A percentile compares a stretch with the other conserved stretches of the same genome.
These are phyloP conservation scores for Luehdorfia chinensis DNA, from an alignment of 1,140 invertebrate species.

Conservation along the genomic window DNA sequence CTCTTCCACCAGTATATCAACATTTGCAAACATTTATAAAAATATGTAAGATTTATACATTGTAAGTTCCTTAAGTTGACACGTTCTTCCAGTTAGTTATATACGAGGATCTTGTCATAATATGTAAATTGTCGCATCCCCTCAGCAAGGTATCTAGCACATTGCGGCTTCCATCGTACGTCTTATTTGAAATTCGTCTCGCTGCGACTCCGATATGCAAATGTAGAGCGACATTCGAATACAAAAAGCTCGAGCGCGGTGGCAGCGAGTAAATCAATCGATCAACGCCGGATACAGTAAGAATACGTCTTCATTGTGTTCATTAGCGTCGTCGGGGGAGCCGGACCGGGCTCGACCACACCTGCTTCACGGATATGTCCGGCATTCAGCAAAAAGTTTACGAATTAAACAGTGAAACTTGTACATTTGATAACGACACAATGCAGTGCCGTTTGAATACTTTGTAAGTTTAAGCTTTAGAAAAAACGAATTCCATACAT, in stretches of 20 bases:
- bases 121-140: conserved; percentile 46
- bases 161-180: conserved; percentile 44
- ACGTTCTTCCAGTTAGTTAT: conserved; percentile 11
- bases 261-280: conserved; percentile 75
- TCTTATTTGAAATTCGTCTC: conserved; percentile 59
- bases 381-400: conserved; percentile 47
- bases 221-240: conserved; percentile 68
- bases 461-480: neutral
- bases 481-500: too few relatives aligned
- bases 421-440: conserved; percentile 8
- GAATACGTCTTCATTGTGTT: conserved; percentile 75
- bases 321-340: conserved; percentile 60
- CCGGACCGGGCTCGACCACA: conserved; percentile 41
- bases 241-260: conserved; percentile 72
- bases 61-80: conserved; percentile 9
- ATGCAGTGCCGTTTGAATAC: conserved; percentile 22
- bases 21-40: conserved; percentile 5
- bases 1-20: too few relatives aligned
- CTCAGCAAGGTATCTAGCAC: conserved; percentile 38
- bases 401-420: conserved; percentile 28
- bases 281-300: conserved; percentile 71
- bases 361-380: conserved; percentile 58
- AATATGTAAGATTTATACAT: neutral
- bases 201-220: conserved; percentile 58
- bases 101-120: conserved; percentile 21